Conservation (phyloP, 2,888 invertebrate species). For the Sphaeridia pumilis region DNA sequence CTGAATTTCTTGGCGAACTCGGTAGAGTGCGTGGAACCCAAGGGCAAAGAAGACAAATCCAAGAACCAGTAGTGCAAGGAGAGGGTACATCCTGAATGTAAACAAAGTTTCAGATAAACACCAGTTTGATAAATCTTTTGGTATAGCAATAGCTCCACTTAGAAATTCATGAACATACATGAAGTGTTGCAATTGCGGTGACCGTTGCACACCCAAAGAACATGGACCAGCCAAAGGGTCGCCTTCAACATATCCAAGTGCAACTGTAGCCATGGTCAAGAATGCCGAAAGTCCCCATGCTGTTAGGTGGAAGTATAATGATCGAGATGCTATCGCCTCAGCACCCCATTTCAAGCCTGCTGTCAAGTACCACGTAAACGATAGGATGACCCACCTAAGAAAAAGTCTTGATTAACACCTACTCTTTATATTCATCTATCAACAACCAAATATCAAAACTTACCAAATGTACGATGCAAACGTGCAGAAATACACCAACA, state of each 20-base stretch:
- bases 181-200: conserved; percentile 30
- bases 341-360: conserved; percentile 96
- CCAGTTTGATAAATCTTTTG: conserved; percentile 57
- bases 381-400: conserved; percentile 89
- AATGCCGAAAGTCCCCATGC: conserved; percentile 97
- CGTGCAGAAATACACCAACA: conserved; percentile 83
- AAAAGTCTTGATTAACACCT: too few relatives aligned
- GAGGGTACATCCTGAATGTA: conserved; percentile 68
- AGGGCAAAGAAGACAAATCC: conserved; percentile 86
- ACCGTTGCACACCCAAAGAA: conserved; percentile 15
- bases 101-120: conserved; percentile 42
- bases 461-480: conserved; percentile 41
- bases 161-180: conserved; percentile 22
- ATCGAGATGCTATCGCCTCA: conserved; percentile 94
- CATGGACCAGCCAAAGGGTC: conserved; percentile 32
- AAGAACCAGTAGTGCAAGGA: conserved; percentile 77
- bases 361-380: conserved; percentile 91
- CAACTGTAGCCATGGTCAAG: conserved; percentile 87
- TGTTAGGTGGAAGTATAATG: conserved; percentile 90
- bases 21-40: conserved; percentile 90
- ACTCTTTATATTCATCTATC: neutral
- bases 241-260: conserved; percentile 92
- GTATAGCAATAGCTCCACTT: conserved; percentile 42
- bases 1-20: conserved; percentile 54
- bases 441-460: conserved; percentile 19